Evolutionary conservation across 2,113 vertebrate genomes (phyloP).

Genomic region (Vulpes vulpes): DNA sequence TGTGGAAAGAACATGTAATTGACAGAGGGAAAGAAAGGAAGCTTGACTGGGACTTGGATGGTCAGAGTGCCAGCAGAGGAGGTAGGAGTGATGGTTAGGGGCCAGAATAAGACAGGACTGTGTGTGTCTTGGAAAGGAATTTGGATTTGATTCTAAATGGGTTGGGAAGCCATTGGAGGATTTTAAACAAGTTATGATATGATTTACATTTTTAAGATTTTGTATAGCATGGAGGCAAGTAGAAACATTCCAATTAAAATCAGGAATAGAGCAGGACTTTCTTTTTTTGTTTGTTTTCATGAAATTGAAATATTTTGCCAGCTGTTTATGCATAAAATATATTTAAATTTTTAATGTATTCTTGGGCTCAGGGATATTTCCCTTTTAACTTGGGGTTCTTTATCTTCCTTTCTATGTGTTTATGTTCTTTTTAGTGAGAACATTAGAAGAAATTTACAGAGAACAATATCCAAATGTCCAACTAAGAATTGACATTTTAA

Average conservation of each 20-base stretch:
- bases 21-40: not conserved
- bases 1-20: not conserved
- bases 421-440: conserved; percentile 17
- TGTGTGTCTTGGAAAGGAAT: not conserved
- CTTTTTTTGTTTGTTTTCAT: not conserved
- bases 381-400: not conserved
- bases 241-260: conserved; percentile 10
- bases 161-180: not conserved
- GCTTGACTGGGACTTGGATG: not conserved
- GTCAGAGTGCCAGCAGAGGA: not conserved
- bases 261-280: not conserved
- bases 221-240: not conserved
- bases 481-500: not conserved
- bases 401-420: not conserved
- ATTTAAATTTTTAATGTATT: conserved; percentile 18
- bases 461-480: not conserved
- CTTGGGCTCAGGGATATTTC: not conserved
- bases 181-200: not conserved
- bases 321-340: not conserved
- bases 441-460: not conserved
- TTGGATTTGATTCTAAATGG: not conserved
- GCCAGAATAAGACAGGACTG: not conserved
- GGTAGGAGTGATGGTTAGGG: not conserved
- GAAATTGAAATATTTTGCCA: conserved; percentile 30
- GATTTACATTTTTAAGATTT: not conserved